Evolutionary conservation across 2,797 vertebrate genomes (phyloP).

Genomic region (Eutrigla gurnardus): DNA sequence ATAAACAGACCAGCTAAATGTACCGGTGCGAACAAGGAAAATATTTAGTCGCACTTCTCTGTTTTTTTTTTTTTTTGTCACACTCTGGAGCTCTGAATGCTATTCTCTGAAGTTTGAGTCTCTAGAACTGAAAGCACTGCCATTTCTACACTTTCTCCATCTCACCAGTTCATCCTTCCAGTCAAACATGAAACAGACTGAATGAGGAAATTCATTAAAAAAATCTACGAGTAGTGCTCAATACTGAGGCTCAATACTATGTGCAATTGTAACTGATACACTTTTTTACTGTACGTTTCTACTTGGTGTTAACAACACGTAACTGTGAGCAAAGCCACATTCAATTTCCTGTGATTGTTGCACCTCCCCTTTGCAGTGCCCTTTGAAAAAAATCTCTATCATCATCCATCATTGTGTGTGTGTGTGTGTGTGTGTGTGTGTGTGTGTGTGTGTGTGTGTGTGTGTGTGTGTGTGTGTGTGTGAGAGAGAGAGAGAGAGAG

Average conservation of each 20-base stretch:
- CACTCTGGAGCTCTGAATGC: too few species aligned
- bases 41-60: too few species aligned
- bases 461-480: not conserved
- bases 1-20: too few species aligned
- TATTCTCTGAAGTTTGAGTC: not conserved
- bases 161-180: not conserved
- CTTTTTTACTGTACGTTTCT: not conserved
- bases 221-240: not conserved
- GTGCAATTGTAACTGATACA: not conserved
- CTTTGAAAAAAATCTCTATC: not conserved
- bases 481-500: not conserved
- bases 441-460: not conserved
- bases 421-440: not conserved
- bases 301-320: not conserved
- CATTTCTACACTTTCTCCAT: not conserved
- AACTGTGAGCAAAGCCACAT: not conserved
- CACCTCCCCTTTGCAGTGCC: conserved; percentile 8
- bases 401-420: not conserved
- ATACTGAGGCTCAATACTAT: not conserved
- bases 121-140: not conserved
- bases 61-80: too few species aligned
- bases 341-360: conserved; percentile 33
- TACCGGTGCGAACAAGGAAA: too few species aligned
- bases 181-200: not conserved
- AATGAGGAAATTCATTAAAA: not conserved